phyloP scores from a whole-genome alignment of 2,797 vertebrate species.

The Hemitrygon akajei region DNA sequence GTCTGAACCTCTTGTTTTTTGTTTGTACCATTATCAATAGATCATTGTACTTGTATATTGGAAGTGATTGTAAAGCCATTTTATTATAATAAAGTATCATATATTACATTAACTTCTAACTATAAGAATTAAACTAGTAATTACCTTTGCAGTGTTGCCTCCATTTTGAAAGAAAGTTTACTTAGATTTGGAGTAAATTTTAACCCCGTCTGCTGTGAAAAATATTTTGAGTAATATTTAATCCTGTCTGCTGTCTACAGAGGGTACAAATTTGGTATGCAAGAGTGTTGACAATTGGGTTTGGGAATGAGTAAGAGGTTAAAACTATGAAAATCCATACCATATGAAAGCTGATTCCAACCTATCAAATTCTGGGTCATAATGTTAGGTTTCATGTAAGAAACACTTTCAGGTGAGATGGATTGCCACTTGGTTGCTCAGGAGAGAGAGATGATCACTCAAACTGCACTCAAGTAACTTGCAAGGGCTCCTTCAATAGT shows the following conservation, averaged over 20 bases:
- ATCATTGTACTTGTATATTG: not conserved
- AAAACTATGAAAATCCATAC: too few relatives aligned
- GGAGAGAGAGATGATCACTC: not conserved
- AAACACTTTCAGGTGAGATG: too few relatives aligned
- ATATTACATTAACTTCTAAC: not conserved
- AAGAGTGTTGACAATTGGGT: too few relatives aligned
- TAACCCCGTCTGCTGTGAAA: not conserved
- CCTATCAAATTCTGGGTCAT: too few relatives aligned
- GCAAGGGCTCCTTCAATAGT: not conserved
- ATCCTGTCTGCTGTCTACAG: not conserved
- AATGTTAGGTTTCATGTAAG: too few relatives aligned
- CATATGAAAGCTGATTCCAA: too few relatives aligned
- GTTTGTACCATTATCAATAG: not conserved
- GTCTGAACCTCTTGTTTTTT: not conserved
- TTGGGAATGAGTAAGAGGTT: too few relatives aligned
- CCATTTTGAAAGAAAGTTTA: not conserved
- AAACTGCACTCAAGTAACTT: not conserved
- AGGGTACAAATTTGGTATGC: not conserved
- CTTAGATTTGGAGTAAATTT: not conserved
- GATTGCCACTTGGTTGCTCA: too few relatives aligned
- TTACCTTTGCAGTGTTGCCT: not conserved
- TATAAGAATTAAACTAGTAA: not conserved
- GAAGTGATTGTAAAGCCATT: not conserved
- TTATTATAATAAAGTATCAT: not conserved
- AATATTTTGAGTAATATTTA: not conserved